These are phyloP conservation scores for Hippocampus zosterae DNA, from an alignment of 2,113 vertebrate species.

Conservation along the genomic window DNA sequence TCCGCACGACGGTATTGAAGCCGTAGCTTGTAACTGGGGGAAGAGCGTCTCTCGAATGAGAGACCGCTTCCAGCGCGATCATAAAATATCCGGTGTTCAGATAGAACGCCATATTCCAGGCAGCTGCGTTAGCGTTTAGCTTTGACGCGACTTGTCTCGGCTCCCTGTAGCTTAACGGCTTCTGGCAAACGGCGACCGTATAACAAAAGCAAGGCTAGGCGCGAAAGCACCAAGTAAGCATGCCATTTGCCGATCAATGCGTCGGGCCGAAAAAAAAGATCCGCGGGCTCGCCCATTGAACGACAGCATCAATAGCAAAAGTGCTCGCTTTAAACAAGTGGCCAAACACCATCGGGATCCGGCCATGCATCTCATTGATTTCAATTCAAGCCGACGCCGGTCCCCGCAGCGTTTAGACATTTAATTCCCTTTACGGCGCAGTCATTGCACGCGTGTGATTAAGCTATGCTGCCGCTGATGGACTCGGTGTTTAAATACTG, in stretches of 20 bases:
- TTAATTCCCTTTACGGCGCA: conserved; percentile 68
- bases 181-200: neutral
- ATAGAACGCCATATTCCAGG: neutral
- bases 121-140: neutral
- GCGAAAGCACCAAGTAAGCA: conserved; percentile 63
- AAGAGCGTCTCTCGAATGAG: neutral
- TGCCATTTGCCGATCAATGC: conserved; percentile 59
- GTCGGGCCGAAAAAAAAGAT: conserved; percentile 47
- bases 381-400: conserved; percentile 51
- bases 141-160: neutral
- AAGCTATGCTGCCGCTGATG: conserved; percentile 63
- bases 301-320: conserved; percentile 58
- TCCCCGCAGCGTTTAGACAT: conserved; percentile 66
- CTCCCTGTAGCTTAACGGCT: neutral
- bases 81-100: neutral
- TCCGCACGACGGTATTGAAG: neutral
- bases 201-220: conserved; percentile 25
- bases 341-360: conserved; percentile 63
- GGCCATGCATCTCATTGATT: conserved; percentile 65
- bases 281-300: conserved; percentile 52
- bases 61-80: neutral
- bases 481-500: conserved; percentile 57
- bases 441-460: conserved; percentile 75
- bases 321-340: conserved; percentile 55
- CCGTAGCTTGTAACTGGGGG: neutral